These are phyloP conservation scores for Neodiprion fabricii DNA, from an alignment of 1,140 invertebrate species.

Conservation along the genomic window DNA sequence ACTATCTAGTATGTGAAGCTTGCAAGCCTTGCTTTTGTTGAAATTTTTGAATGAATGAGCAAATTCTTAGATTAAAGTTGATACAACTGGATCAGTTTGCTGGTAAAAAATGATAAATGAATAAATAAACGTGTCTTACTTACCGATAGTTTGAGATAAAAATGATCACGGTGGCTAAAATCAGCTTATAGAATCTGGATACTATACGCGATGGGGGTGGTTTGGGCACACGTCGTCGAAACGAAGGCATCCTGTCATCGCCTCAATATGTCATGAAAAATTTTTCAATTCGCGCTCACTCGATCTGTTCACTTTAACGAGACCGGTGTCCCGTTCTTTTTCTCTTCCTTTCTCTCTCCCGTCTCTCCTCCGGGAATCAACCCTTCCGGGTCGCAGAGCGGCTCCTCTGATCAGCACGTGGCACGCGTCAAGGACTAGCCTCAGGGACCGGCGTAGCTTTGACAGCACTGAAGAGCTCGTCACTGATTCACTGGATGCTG, in stretches of 20 bases:
- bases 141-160: not conserved
- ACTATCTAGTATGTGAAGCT: too few species aligned
- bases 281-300: conserved; percentile 16
- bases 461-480: conserved; percentile 44
- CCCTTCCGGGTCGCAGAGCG: conserved; percentile 34
- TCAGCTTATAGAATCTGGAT: conserved; percentile 16
- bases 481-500: conserved; percentile 14
- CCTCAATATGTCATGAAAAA: conserved; percentile 38
- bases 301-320: conserved; percentile 46
- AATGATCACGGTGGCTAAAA: not conserved
- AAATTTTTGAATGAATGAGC: too few species aligned
- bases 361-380: conserved; percentile 10
- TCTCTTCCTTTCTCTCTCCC: conserved; percentile 17
- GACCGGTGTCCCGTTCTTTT: conserved; percentile 20
- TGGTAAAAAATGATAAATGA: not conserved
- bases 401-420: conserved; percentile 56
- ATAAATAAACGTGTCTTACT: not conserved
- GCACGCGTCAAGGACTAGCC: conserved; percentile 57
- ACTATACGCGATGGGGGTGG: conserved; percentile 44
- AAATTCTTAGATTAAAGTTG: too few species aligned
- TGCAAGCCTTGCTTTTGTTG: too few species aligned
- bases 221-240: conserved; percentile 49
- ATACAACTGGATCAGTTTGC: too few species aligned
- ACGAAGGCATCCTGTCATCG: conserved; percentile 61
- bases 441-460: conserved; percentile 56